A percentile compares a stretch with the other conserved stretches of the same genome.
These are phyloP conservation scores for Epistrophella euchroma DNA, from an alignment of 2,888 invertebrate species.

Conservation along the genomic window DNA sequence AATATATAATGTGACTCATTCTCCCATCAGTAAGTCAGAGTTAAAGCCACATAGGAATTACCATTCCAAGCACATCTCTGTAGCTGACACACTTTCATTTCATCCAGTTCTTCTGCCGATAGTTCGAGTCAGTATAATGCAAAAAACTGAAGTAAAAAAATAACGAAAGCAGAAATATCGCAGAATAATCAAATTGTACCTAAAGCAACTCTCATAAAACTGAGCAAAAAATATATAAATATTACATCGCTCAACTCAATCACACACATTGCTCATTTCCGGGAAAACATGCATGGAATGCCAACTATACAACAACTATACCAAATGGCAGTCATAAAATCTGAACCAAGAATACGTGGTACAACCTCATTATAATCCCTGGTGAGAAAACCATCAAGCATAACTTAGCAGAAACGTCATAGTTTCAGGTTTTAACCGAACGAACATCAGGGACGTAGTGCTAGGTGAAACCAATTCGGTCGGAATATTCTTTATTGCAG, in stretches of 20 bases:
- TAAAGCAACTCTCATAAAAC: slow-evolving; percentile 43
- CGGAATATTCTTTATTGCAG: background rate
- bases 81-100: slow-evolving; percentile 73
- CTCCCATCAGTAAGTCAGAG: slow-evolving; percentile 2
- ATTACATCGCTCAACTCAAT: slow-evolving; percentile 55
- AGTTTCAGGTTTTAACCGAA: background rate
- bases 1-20: slow-evolving; percentile 67
- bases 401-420: slow-evolving; percentile 6
- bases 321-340: slow-evolving; percentile 55
- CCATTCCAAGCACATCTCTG: slow-evolving; percentile 69
- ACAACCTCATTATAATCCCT: slow-evolving; percentile 63
- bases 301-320: slow-evolving; percentile 6
- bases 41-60: slow-evolving; percentile 53
- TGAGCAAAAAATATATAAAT: slow-evolving; percentile 38
- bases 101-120: slow-evolving; percentile 56
- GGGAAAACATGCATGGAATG: slow-evolving; percentile 71
- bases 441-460: too few relatives aligned
- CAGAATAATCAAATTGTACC: slow-evolving; percentile 64
- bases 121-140: slow-evolving; percentile 11
- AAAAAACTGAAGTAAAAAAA: slow-evolving; percentile 19
- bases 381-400: slow-evolving; percentile 8
- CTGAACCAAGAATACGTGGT: slow-evolving; percentile 54
- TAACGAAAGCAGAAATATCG: slow-evolving; percentile 66
- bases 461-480: background rate
- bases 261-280: slow-evolving; percentile 63